phyloP scores from a whole-genome alignment of 2,113 vertebrate species.

The Turnix velox region DNA sequence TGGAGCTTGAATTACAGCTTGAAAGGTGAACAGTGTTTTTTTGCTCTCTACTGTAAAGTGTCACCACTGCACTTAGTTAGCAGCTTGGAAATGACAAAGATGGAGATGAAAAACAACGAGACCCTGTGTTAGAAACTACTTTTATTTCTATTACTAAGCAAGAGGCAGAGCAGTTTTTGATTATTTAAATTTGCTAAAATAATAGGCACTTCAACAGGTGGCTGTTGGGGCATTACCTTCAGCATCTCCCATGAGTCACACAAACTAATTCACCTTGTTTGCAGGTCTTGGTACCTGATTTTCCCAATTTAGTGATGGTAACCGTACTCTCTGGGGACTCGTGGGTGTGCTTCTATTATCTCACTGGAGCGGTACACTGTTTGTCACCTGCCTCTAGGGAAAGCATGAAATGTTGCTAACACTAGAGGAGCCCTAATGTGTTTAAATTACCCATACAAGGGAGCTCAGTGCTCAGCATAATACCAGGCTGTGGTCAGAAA shows the following conservation, averaged over 20 bases:
- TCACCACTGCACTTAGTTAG: background rate
- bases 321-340: background rate
- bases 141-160: background rate
- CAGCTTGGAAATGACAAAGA: background rate
- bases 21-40: background rate
- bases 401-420: background rate
- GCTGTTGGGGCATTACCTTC: background rate
- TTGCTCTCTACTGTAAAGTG: background rate
- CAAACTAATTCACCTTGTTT: background rate
- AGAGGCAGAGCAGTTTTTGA: background rate
- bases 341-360: background rate
- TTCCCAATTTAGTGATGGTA: background rate
- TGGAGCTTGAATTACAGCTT: background rate
- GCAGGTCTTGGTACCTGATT: background rate
- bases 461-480: background rate
- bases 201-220: background rate
- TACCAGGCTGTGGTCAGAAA: background rate
- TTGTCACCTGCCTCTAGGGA: background rate
- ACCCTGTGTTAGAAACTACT: too few relatives aligned
- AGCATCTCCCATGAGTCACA: background rate
- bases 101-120: background rate
- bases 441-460: background rate
- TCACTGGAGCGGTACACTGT: background rate
- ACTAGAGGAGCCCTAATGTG: fast-evolving
- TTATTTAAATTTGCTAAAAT: background rate